Base-by-base conservation (phyloP, 64 coral and sea anemone genomes). In the Astreopora myriophthalma region DNA sequence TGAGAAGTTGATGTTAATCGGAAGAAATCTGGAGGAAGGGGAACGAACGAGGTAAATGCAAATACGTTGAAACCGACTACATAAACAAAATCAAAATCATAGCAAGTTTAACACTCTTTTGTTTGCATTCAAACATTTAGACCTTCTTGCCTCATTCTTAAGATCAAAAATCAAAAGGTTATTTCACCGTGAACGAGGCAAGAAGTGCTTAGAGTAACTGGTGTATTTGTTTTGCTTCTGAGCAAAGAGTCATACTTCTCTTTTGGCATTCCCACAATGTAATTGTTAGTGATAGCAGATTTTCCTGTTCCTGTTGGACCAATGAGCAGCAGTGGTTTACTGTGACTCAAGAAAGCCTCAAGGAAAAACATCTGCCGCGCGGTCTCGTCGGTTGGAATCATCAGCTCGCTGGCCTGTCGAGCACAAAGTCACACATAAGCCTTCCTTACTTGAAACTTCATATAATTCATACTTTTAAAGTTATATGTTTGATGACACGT, bases 1-100 rank as follows among this genome's bases (percentile, higher is more conserved):
- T 57, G 97, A 99, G 78, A 99, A 99, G 32, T 99, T 99, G 31
- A 99, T 99, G 73, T 99, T 99, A 28, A 99, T 74, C 5, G 97
- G 97, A 57, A 99, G 48, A 86, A 93, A 99, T 22, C 97, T 99
- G 48, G 26, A 86, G 46, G 1, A 83, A 51, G 6, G 76, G 14
- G 28, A 75, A 64, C 23, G 0, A 23, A 6, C 58, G 25, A 48
- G 26, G 1, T 17, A 38, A 58, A 29, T 30, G 3, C 37, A 42
- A 69, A 8, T 87, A 40, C 30, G 6, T 10, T 44, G 11, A 3
- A 44, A 44, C 6, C 40, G 40, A 44, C 40, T 10, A 44, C 11
- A 5, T 44, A 44, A 8, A 44, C 6, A 44, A 44, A 44, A 6
- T 44, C n/a, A n/a, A n/a, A n/a, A n/a, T n/a, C n/a, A n/a, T n/a